phyloP scores from a whole-genome alignment of 2,113 vertebrate genomes.

The Uria lomvia region DNA sequence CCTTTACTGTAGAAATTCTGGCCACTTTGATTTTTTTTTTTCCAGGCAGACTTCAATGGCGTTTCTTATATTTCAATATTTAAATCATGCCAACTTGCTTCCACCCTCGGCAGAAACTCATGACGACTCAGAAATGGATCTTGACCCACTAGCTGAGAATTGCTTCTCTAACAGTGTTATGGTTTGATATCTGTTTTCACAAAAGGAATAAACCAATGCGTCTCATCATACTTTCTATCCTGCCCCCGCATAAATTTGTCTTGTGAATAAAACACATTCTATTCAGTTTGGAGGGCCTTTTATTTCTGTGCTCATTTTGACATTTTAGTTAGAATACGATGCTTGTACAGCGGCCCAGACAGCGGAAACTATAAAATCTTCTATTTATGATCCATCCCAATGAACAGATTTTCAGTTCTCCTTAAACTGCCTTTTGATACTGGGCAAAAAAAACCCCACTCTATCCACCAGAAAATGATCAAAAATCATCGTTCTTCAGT shows the following conservation, averaged over 20 bases:
- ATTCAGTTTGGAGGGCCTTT: not conserved
- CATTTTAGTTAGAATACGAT: not conserved
- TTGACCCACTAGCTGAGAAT: not conserved
- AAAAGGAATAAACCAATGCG: not conserved
- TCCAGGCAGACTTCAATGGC: not conserved
- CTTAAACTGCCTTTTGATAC: not conserved
- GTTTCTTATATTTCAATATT: constrained; percentile 10
- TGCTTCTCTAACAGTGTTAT: not conserved
- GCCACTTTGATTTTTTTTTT: not conserved
- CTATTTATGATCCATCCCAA: not conserved
- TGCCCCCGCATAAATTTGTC: not conserved
- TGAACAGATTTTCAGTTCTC: not conserved
- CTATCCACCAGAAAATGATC: not conserved
- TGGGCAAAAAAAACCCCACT: not conserved
- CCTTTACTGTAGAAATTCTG: not conserved
- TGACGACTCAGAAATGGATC: constrained; percentile 25
- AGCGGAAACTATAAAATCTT: not conserved
- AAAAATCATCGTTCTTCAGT: not conserved
- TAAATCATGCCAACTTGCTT: not conserved
- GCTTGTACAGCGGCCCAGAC: not conserved
- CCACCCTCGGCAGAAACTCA: not conserved
- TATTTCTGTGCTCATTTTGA: constrained; percentile 19
- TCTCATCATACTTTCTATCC: not conserved
- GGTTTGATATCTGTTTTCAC: constrained; percentile 4
- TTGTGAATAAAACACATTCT: not conserved